phyloP scores from a whole-genome alignment of 2,113 vertebrate species.

The Myiozetetes cayanensis region DNA sequence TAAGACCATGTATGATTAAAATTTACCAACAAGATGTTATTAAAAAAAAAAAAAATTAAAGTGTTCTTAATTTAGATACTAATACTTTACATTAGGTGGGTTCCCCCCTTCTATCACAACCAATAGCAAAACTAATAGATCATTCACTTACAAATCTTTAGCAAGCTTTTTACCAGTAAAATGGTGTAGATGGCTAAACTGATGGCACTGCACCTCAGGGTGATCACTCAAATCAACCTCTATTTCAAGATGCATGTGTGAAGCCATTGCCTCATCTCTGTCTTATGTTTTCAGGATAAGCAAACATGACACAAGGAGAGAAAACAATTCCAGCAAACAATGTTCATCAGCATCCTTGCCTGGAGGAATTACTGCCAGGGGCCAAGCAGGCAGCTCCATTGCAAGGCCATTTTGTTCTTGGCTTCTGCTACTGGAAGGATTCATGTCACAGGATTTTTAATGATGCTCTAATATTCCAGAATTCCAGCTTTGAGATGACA shows the following conservation, averaged over 20 bases:
- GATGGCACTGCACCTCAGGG: background rate
- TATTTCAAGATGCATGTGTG: background rate
- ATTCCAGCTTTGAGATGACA: background rate
- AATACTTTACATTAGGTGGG: background rate
- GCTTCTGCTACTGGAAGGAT: background rate
- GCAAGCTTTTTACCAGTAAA: background rate
- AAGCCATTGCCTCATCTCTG: background rate
- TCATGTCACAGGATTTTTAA: background rate
- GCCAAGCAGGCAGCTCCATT: background rate
- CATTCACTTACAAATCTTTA: background rate
- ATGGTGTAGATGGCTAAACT: background rate
- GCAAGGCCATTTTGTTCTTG: background rate
- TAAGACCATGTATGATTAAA: background rate
- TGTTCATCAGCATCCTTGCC: fast-evolving
- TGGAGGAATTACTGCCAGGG: background rate
- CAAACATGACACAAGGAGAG: background rate
- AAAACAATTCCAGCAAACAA: background rate
- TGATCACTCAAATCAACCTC: background rate
- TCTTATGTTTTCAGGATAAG: background rate
- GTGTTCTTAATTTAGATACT: background rate
- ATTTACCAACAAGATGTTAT: background rate
- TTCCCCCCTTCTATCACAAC: background rate
- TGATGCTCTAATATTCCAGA: background rate
- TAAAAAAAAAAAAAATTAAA: fast-evolving
- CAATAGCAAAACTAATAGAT: background rate